These are phyloP conservation scores for Rissa tridactyla DNA, from an alignment of 2,113 vertebrate genomes.

Conservation along the genomic window DNA sequence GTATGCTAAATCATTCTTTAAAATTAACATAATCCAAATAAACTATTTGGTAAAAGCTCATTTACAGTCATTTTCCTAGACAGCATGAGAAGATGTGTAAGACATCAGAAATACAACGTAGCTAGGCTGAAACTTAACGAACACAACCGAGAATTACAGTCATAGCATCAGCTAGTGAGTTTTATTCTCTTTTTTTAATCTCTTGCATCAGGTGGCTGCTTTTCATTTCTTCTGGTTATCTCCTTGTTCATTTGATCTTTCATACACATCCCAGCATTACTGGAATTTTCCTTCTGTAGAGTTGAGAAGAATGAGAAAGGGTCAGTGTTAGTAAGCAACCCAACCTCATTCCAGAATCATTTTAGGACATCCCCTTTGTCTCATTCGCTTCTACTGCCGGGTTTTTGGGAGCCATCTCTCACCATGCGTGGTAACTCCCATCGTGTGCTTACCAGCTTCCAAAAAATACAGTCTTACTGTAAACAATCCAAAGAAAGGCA, in stretches of 20 bases:
- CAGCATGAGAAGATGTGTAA: neutral
- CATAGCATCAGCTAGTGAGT: neutral
- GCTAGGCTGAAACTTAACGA: neutral
- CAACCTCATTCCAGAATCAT: neutral
- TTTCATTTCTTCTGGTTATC: neutral
- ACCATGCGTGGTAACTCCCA: neutral
- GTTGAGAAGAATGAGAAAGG: neutral
- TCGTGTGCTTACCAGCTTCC: neutral
- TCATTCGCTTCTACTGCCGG: neutral
- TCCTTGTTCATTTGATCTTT: neutral
- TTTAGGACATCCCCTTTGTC: neutral
- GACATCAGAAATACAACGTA: neutral
- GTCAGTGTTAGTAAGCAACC: neutral
- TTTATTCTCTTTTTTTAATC: neutral
- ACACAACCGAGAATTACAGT: neutral
- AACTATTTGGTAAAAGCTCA: slow-evolving; percentile 2
- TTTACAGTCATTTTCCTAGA: slow-evolving; percentile 13
- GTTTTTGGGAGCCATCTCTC: neutral
- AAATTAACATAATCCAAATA: slow-evolving; percentile 30
- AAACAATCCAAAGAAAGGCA: neutral
- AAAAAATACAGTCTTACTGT: neutral
- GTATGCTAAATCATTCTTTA: neutral
- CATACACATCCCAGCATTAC: neutral
- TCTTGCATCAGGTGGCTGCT: neutral
- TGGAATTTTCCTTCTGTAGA: neutral